These are phyloP conservation scores for Halcyon senegalensis DNA, from an alignment of 2,113 vertebrate genomes.

Conservation along the genomic window DNA sequence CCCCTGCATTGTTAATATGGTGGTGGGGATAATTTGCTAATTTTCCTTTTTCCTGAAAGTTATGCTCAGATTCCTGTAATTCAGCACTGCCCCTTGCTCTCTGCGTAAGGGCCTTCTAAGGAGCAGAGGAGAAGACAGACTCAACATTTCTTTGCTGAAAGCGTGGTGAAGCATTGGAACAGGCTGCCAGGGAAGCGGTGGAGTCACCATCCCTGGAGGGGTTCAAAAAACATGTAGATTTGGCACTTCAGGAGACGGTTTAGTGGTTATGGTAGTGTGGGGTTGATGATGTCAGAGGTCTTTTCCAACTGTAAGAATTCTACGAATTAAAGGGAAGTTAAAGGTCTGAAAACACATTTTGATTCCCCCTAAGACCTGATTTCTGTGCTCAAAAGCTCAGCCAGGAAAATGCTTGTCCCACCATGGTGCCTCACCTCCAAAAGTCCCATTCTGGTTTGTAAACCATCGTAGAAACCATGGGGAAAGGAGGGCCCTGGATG, in stretches of 20 bases:
- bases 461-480: no score
- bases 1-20: neutral
- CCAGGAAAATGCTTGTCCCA: neutral
- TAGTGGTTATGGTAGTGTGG: no score
- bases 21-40: neutral
- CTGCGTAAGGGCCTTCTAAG: neutral
- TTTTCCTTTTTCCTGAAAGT: neutral
- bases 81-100: neutral
- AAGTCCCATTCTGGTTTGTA: accelerated
- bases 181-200: no score
- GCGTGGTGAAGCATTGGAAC: no score
- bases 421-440: neutral
- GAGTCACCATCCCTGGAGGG: no score
- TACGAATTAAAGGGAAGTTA: neutral
- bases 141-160: neutral
- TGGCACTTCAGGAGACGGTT: no score
- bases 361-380: neutral
- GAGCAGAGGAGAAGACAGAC: neutral
- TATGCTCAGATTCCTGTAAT: neutral
- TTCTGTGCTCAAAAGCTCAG: neutral
- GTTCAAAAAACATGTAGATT: no score
- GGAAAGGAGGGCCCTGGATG: neutral
- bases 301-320: no score
- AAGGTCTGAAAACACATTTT: neutral
- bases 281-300: no score